Conservation (phyloP, 37 sponge, comb jelly and placozoan species). For the Cliona cf. orientalis region DNA sequence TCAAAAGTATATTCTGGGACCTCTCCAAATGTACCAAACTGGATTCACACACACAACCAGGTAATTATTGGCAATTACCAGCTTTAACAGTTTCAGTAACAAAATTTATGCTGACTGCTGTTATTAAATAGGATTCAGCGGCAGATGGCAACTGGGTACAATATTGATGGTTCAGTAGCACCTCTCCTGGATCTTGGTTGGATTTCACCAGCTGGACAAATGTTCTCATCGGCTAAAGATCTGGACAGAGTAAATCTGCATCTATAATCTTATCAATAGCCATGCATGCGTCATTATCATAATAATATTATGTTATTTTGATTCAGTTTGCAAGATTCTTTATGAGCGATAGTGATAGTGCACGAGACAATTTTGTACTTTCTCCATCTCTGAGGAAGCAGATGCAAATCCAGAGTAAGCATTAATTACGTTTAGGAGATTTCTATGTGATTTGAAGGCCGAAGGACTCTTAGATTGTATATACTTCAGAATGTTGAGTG, state of each 20-base stretch:
- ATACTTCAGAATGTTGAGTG: no score
- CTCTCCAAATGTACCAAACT: slow-evolving; percentile 68
- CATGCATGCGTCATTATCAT: no score
- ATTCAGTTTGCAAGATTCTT: slow-evolving; percentile 27
- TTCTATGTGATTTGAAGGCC: no score
- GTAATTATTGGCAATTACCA: background rate
- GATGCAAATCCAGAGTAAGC: background rate
- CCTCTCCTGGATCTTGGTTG: slow-evolving; percentile 69
- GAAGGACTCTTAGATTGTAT: no score
- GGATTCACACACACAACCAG: slow-evolving; percentile 47
- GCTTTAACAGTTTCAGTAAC: background rate
- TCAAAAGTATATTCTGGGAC: slow-evolving; percentile 50
- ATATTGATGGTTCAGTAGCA: slow-evolving; percentile 55
- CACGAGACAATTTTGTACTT: background rate
- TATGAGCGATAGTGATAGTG: background rate
- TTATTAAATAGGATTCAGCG: slow-evolving; percentile 29
- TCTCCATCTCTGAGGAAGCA: background rate
- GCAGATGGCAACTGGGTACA: slow-evolving; percentile 71
- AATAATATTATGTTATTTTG: no score
- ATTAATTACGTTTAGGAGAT: no score
- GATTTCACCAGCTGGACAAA: slow-evolving; percentile 76
- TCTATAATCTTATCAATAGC: background rate
- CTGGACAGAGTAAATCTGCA: slow-evolving; percentile 37
- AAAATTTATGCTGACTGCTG: no score
- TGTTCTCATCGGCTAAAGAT: slow-evolving; percentile 77